phyloP scores from a whole-genome alignment of 2,888 invertebrate genomes.

The Orthosia incerta region DNA sequence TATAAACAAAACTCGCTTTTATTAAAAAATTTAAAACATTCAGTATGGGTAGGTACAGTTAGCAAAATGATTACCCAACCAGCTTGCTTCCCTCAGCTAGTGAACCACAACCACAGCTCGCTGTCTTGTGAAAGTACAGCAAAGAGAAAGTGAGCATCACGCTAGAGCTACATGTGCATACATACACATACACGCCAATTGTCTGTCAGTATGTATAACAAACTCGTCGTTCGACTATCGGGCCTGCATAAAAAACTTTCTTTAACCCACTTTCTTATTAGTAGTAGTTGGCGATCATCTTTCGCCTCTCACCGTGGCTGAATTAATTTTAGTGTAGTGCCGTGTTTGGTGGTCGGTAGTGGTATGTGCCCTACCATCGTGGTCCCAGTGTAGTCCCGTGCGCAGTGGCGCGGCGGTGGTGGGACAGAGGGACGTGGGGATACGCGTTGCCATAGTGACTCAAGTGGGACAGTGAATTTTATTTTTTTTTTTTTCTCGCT shows the following conservation, averaged over 20 bases:
- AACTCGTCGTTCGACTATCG: slow-evolving; percentile 83
- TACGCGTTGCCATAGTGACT: slow-evolving; percentile 76
- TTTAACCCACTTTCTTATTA: slow-evolving; percentile 90
- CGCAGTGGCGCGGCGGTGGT: slow-evolving; percentile 84
- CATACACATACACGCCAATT: slow-evolving; percentile 71
- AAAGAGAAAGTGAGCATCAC: slow-evolving; percentile 90
- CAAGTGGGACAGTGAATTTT: slow-evolving; percentile 84
- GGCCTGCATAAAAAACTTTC: slow-evolving; percentile 89
- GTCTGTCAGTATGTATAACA: slow-evolving; percentile 80
- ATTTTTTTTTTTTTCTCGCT: slow-evolving; percentile 79
- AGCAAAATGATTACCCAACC: slow-evolving; percentile 72
- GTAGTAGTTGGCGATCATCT: slow-evolving; percentile 82
- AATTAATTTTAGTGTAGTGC: slow-evolving; percentile 85
- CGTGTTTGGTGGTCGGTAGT: slow-evolving; percentile 84
- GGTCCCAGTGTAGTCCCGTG: slow-evolving; percentile 86
- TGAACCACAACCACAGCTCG: slow-evolving; percentile 87
- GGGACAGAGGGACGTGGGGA: slow-evolving; percentile 86
- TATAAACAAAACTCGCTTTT: background rate
- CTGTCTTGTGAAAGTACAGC: slow-evolving; percentile 89
- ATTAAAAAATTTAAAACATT: slow-evolving; percentile 6
- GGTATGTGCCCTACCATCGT: slow-evolving; percentile 88
- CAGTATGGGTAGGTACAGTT: slow-evolving; percentile 34
- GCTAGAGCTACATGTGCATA: slow-evolving; percentile 81
- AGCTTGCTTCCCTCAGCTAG: slow-evolving; percentile 77
- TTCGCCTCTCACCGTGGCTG: slow-evolving; percentile 85